phyloP scores from a whole-genome alignment of 2,888 invertebrate species.

The Acanthopleura granulata region DNA sequence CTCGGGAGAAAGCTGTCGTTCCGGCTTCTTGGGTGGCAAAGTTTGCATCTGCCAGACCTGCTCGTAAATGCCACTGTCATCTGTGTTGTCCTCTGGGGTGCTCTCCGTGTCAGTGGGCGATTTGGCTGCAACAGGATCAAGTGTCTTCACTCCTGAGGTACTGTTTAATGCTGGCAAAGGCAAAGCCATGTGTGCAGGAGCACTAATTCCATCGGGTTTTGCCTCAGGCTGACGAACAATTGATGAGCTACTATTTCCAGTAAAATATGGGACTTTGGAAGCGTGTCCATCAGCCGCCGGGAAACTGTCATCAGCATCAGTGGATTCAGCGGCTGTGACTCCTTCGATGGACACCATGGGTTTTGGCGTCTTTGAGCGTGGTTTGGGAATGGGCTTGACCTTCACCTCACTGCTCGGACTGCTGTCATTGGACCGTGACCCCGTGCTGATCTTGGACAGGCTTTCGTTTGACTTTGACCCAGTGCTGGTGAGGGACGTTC shows the following conservation, averaged over 20 bases:
- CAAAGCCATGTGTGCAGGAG: background rate
- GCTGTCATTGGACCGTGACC: conserved; percentile 3
- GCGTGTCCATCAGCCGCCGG: background rate
- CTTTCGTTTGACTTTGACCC: conserved; percentile 13
- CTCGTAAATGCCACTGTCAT: conserved; percentile 14
- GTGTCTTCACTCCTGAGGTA: background rate
- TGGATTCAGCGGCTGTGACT: conserved; percentile 8
- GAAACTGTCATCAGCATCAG: background rate
- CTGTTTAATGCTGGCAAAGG: background rate
- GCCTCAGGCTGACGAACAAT: background rate
- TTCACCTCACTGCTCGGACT: conserved; percentile 13
- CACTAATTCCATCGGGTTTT: background rate
- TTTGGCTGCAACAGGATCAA: background rate
- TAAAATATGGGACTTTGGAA: conserved; percentile 1
- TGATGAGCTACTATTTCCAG: background rate
- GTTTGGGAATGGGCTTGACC: conserved; percentile 1
- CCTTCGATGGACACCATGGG: conserved; percentile 1
- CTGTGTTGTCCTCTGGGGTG: conserved; percentile 11
- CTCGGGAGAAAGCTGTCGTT: conserved; percentile 13
- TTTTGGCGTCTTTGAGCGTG: conserved; percentile 5
- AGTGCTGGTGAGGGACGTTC: conserved; percentile 1
- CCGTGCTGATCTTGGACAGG: conserved; percentile 4
- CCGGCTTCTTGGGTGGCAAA: conserved; percentile 12
- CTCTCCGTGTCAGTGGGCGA: conserved; percentile 4
- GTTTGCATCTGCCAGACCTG: conserved; percentile 17